These are phyloP conservation scores for Silurus asotus DNA, from an alignment of 2,113 vertebrate genomes.

Conservation along the genomic window DNA sequence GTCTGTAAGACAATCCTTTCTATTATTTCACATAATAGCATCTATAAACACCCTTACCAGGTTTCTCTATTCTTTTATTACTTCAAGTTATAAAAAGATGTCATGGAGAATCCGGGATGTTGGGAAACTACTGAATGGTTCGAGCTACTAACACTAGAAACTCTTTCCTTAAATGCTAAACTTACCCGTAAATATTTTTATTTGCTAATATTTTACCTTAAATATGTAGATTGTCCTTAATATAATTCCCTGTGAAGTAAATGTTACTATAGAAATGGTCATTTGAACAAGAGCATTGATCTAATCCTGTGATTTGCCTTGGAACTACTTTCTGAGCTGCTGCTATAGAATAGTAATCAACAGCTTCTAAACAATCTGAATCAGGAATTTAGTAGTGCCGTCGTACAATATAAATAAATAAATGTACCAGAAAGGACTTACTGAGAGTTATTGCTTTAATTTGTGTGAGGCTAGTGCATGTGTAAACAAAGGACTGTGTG, in stretches of 20 bases:
- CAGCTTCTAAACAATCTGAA: not conserved
- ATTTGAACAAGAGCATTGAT: not conserved
- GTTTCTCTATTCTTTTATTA: not conserved
- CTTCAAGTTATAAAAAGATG: not conserved
- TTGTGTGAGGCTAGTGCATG: constrained; percentile 16
- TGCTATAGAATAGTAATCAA: not conserved
- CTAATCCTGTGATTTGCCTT: not conserved
- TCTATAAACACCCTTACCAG: not conserved
- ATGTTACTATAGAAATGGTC: not conserved
- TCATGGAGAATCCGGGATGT: not conserved
- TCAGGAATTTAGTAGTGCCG: not conserved
- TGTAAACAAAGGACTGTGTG: constrained; percentile 31
- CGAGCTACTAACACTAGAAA: not conserved
- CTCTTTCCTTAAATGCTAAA: not conserved
- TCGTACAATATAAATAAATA: not conserved
- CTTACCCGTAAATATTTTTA: not conserved
- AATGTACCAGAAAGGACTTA: not conserved
- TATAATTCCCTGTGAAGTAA: not conserved
- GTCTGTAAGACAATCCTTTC: not conserved
- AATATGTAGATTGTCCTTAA: not conserved
- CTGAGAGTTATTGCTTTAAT: not conserved
- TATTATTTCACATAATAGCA: not conserved
- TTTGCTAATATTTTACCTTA: not conserved
- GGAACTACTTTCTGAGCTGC: not conserved
- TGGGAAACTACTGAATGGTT: not conserved